Conservation (phyloP, 2,113 vertebrate species). For the Actenoides hombroni region DNA sequence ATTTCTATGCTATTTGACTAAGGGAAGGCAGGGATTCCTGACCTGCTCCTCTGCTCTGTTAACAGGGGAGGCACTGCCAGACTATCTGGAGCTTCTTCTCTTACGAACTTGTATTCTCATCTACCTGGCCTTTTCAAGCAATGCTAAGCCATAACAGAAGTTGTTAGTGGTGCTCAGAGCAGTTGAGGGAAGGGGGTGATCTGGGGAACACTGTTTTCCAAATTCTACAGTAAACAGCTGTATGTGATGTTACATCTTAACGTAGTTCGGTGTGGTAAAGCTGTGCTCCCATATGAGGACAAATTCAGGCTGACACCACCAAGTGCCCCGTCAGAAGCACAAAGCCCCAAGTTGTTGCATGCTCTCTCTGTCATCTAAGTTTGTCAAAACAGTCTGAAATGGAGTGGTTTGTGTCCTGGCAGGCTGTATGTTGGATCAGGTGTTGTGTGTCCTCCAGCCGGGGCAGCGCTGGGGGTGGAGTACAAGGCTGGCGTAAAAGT, state of each 20-base stretch:
- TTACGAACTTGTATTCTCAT: neutral
- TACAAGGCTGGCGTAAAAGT: neutral
- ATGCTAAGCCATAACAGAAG: neutral
- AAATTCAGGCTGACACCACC: neutral
- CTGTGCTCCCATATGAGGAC: neutral
- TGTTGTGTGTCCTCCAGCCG: neutral
- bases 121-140: neutral
- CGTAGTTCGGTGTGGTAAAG: accelerated
- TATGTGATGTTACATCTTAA: neutral
- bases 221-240: neutral
- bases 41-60: neutral
- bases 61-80: neutral
- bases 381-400: neutral
- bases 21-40: neutral
- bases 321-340: accelerated
- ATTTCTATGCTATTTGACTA: neutral
- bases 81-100: neutral
- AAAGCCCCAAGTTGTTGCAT: neutral
- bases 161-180: accelerated
- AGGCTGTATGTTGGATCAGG: neutral
- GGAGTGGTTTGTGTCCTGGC: neutral
- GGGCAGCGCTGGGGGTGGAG: neutral
- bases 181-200: accelerated
- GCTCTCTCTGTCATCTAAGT: neutral
- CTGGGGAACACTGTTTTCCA: neutral